Base-by-base conservation (phyloP, 2,888 invertebrate species). In the Anoplius nigerrimus region DNA sequence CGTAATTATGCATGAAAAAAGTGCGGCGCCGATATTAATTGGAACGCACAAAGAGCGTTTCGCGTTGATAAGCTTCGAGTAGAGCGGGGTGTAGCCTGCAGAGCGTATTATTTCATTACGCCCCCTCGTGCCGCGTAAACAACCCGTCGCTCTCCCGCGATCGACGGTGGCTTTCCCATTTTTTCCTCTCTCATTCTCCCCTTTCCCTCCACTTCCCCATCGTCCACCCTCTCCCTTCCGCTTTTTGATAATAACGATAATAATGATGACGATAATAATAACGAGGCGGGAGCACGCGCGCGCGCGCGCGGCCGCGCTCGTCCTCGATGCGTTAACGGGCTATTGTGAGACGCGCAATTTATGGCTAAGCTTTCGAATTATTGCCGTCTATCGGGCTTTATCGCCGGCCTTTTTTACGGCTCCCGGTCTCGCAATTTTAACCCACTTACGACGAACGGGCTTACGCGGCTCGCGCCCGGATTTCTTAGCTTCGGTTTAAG, bases 131-230 rank as follows among this genome's bases (percentile, higher is more conserved):
- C 57, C 58, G 66, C 55, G 69, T 65, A 71, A 76, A 58, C 66
- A 59, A 48, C 70, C n/a, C 64, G 55, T 43, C 42, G 43, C 65
- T 62, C 70, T 66, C 58, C 72, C 34, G 34, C 71, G 68, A 72
- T 74, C 66, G 79, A 74, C 74, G 69, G 66, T 52, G 62, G 62
- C 72, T 78, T 76, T 62, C 48, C 53, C 58, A 11, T 20, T 46
- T 58, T 2, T 45, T 22, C 13, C n/a, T 22, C 46, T 43, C 45
- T 45, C 16, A 3, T 16, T 24, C 48, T 24, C 48, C 24, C 20
- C 11, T 13, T 65, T n/a, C n/a, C n/a, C n/a, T n/a, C n/a, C n/a
- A n/a, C n/a, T n/a, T n/a, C n/a, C n/a, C n/a, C n/a, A n/a, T n/a
- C n/a, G n/a, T n/a, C n/a, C n/a, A n/a, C n/a, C 56, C 16, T n/a